These are phyloP conservation scores for Drosophila rhopaloa DNA, from an alignment of 1,140 invertebrate species.

Conservation along the genomic window DNA sequence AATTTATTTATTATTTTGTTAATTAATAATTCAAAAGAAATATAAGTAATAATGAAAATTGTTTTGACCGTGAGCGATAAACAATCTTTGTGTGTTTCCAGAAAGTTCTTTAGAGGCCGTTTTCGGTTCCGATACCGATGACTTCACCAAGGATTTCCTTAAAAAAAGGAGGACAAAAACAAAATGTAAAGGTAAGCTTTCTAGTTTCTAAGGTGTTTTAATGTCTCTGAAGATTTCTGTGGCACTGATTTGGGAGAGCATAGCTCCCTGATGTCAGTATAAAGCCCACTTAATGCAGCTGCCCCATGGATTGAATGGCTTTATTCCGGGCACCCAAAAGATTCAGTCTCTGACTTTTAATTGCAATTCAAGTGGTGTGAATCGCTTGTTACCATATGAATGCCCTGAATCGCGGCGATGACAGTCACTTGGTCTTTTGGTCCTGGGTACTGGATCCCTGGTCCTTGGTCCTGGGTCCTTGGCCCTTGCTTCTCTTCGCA, in stretches of 20 bases:
- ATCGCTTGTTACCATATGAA: constrained; percentile 55
- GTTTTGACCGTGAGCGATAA: no score
- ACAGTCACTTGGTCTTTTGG: constrained; percentile 39
- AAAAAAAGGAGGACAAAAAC: no score
- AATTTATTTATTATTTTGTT: no score
- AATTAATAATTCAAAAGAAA: no score
- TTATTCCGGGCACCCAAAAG: background rate
- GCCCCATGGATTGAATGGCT: background rate
- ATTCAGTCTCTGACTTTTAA: constrained; percentile 46
- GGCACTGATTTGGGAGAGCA: background rate
- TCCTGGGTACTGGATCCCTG: constrained; percentile 11
- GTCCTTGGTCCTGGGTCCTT: constrained; percentile 12
- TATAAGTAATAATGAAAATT: no score
- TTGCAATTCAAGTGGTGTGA: constrained; percentile 60
- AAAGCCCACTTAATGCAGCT: background rate
- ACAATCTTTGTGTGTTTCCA: no score
- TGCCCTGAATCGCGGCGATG: constrained; percentile 41
- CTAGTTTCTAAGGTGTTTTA: no score
- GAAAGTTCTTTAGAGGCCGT: no score
- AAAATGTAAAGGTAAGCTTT: no score
- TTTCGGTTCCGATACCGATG: no score
- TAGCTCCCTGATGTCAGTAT: background rate
- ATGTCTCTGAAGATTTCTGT: background rate
- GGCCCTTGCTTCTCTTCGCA: constrained; percentile 5
- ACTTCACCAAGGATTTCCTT: no score